Conservation (phyloP, 2,797 vertebrate genomes). For the Thamnophis elegans region DNA sequence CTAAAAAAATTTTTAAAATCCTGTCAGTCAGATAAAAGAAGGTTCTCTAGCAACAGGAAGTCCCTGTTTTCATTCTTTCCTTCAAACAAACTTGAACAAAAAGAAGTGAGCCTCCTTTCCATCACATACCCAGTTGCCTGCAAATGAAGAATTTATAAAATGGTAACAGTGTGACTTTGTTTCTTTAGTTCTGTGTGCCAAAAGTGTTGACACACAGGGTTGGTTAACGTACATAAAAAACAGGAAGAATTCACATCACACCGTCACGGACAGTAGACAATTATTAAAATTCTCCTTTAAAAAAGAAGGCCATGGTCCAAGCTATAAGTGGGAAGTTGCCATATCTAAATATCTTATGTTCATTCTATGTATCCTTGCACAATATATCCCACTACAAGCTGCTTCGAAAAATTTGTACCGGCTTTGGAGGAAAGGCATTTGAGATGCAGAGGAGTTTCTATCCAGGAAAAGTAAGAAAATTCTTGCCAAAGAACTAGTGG, state of each 20-base stretch:
- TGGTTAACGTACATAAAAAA: not conserved
- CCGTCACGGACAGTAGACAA: not conserved
- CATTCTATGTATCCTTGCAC: not conserved
- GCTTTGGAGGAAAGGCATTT: not conserved
- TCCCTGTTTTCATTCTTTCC: constrained; percentile 12
- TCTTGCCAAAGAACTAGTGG: not conserved
- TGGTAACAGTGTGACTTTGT: not conserved
- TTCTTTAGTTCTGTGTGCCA: constrained; percentile 14
- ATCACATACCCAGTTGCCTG: not conserved
- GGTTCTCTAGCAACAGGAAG: constrained; percentile 14
- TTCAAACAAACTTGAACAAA: constrained; percentile 20
- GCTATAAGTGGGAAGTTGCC: no score
- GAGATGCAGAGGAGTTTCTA: not conserved
- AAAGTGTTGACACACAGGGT: not conserved
- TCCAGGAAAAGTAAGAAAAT: not conserved
- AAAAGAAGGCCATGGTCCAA: not conserved
- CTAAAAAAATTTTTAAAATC: not conserved
- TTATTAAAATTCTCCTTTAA: not conserved
- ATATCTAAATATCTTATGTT: not conserved
- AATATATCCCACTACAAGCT: not conserved
- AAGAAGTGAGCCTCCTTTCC: not conserved
- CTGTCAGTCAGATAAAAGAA: constrained; percentile 16
- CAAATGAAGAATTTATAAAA: not conserved
- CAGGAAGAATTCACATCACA: not conserved
- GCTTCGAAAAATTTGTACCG: not conserved